phyloP scores from a whole-genome alignment of 1,140 invertebrate species.

The Heterodera schachtii region DNA sequence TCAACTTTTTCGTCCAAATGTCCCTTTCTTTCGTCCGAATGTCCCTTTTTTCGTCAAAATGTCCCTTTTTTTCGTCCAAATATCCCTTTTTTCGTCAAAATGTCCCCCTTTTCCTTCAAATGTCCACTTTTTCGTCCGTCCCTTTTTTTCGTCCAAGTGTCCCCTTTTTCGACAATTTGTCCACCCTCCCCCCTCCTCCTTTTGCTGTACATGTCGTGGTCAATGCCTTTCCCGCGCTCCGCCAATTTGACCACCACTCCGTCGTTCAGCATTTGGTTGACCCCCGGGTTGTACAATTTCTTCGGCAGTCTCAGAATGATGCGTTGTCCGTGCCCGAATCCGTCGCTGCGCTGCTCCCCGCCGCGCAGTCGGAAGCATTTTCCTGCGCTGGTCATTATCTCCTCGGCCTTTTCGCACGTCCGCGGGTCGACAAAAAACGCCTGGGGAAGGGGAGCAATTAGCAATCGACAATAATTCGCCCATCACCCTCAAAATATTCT shows the following conservation, averaged over 20 bases:
- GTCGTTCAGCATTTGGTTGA: constrained; percentile 60
- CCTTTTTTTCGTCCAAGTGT: too few relatives aligned
- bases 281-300: constrained; percentile 52
- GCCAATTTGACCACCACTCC: constrained; percentile 57
- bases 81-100: neutral
- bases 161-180: too few relatives aligned
- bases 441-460: constrained; percentile 39
- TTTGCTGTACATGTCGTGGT: constrained; percentile 48
- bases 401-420: constrained; percentile 46
- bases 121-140: too few relatives aligned
- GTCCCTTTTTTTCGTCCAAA: too few relatives aligned
- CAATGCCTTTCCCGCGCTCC: constrained; percentile 51
- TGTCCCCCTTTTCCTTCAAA: too few relatives aligned
- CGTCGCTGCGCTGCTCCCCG: constrained; percentile 40
- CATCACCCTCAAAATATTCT: too few relatives aligned
- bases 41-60: too few relatives aligned
- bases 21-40: too few relatives aligned
- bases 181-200: too few relatives aligned
- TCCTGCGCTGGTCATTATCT: constrained; percentile 58
- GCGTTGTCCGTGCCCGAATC: constrained; percentile 50
- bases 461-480: neutral
- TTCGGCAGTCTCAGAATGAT: constrained; percentile 50
- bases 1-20: too few relatives aligned
- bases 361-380: constrained; percentile 54
- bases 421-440: constrained; percentile 50